Evolutionary conservation across 2,888 invertebrate species (phyloP).

Genomic region (Muschampia plurimacula): DNA sequence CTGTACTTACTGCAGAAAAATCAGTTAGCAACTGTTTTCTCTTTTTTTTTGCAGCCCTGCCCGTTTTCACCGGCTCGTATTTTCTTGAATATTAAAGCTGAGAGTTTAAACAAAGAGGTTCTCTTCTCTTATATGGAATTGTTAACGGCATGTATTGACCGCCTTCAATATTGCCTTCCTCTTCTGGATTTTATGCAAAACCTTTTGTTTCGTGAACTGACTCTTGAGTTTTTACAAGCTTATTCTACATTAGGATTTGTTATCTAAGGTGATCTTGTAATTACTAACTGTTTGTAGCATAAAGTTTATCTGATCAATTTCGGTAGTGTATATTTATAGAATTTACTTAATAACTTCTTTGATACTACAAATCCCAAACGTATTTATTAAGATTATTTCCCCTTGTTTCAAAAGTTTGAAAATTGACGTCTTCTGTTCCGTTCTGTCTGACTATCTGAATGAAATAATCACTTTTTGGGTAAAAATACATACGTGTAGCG

Average conservation of each 20-base stretch:
- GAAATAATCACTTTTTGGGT: too few relatives aligned
- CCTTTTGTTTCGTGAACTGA: slow-evolving; percentile 3
- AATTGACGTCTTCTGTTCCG: too few relatives aligned
- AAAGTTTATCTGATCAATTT: too few relatives aligned
- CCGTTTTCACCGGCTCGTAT: not conserved
- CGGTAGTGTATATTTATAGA: too few relatives aligned
- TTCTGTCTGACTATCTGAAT: too few relatives aligned
- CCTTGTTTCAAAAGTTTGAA: too few relatives aligned
- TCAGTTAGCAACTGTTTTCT: too few relatives aligned
- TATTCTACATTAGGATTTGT: not conserved
- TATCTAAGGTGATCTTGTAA: not conserved
- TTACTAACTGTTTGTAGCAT: not conserved
- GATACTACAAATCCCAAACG: too few relatives aligned
- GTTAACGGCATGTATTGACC: slow-evolving; percentile 8
- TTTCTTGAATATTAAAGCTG: slow-evolving; percentile 4
- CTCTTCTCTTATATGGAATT: slow-evolving; percentile 1
- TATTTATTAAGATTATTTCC: too few relatives aligned
- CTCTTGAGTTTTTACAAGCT: not conserved
- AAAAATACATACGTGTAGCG: too few relatives aligned
- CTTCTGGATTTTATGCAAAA: not conserved
- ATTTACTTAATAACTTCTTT: too few relatives aligned
- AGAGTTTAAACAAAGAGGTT: slow-evolving; percentile 11
- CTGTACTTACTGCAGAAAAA: too few relatives aligned
- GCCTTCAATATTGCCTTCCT: slow-evolving; percentile 1
- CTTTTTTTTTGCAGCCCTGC: not conserved